A percentile compares a stretch with the other conserved stretches of the same genome.
phyloP scores from a whole-genome alignment of 2,888 invertebrate species.

The Papilio gigon region DNA sequence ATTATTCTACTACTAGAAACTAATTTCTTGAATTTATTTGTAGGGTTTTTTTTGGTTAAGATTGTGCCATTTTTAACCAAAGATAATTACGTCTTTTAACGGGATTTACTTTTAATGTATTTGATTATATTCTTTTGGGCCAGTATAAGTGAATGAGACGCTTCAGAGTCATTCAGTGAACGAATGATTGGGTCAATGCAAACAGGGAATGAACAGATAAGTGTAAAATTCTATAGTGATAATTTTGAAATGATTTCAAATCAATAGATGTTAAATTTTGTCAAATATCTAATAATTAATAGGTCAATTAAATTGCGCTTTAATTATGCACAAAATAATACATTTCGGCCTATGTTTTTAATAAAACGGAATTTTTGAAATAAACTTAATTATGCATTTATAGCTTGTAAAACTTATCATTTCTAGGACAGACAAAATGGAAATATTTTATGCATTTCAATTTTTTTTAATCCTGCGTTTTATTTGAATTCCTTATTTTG shows the following conservation, averaged over 20 bases:
- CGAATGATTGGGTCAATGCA: not conserved
- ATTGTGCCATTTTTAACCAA: not conserved
- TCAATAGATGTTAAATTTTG: constrained; percentile 10
- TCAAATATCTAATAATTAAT: not conserved
- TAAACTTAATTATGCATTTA: not conserved
- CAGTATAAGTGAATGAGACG: not conserved
- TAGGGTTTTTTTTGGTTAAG: too few species aligned
- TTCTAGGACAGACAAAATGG: too few species aligned
- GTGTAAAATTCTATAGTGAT: not conserved
- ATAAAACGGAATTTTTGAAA: too few species aligned
- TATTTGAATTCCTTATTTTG: too few species aligned
- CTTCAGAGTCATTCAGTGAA: not conserved
- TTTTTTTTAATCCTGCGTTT: too few species aligned
- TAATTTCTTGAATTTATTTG: too few species aligned
- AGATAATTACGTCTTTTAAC: not conserved
- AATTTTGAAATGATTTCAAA: not conserved
- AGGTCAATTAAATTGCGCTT: constrained; percentile 35
- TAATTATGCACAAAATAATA: constrained; percentile 2
- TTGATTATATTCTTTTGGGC: not conserved
- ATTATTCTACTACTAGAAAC: too few species aligned
- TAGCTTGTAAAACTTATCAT: not conserved
- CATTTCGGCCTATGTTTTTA: constrained; percentile 36
- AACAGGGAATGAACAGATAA: not conserved
- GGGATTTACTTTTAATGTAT: not conserved
- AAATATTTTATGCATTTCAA: too few species aligned